Conservation (phyloP, 2,888 invertebrate genomes). For the Cheilosia grossa region DNA sequence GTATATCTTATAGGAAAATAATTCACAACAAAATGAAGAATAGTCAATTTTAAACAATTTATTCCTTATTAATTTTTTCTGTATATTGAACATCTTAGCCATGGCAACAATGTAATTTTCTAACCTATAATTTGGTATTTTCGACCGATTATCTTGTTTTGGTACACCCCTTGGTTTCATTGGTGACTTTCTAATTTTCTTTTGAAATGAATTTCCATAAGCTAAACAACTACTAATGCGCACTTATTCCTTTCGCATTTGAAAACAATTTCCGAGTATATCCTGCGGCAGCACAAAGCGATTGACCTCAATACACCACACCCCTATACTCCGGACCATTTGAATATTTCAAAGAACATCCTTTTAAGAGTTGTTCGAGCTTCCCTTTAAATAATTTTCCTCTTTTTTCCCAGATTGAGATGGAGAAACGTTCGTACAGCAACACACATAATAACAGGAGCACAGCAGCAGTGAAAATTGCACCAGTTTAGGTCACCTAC, state of each 20-base stretch:
- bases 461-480: conserved; percentile 71
- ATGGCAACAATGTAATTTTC: neutral
- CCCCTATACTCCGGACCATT: conserved; percentile 8
- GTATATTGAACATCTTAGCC: no score
- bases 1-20: no score
- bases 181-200: no score
- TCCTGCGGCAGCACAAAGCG: conserved; percentile 25
- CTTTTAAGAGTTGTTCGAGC: conserved; percentile 33
- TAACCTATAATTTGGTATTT: neutral
- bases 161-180: no score
- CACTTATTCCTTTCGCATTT: conserved; percentile 4
- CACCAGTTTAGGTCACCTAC: conserved; percentile 72
- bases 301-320: conserved; percentile 49
- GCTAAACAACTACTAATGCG: neutral
- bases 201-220: no score
- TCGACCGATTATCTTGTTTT: no score
- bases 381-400: conserved; percentile 29
- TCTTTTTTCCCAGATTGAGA: conserved; percentile 28
- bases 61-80: no score
- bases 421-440: conserved; percentile 37
- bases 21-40: no score
- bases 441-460: conserved; percentile 32
- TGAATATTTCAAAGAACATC: conserved; percentile 45
- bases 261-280: conserved; percentile 16
- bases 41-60: no score